Conservation (phyloP, 2,113 vertebrate genomes). For the Ceratotherium simum region DNA sequence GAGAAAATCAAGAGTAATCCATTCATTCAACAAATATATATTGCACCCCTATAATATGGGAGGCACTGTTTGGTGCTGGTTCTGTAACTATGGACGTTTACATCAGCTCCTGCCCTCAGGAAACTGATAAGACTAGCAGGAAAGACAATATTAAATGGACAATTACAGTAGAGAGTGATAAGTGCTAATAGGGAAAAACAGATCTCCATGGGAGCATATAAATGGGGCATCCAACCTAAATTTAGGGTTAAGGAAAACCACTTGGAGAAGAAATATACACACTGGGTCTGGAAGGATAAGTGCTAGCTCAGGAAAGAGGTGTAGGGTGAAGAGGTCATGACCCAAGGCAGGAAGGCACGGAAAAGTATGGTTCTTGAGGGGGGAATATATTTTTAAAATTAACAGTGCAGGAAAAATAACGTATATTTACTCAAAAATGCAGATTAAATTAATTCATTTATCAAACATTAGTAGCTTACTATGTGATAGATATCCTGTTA, state of each 20-base stretch:
- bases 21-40: neutral
- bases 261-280: neutral
- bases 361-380: neutral
- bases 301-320: neutral
- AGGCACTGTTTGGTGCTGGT: neutral
- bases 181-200: neutral
- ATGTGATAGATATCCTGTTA: neutral
- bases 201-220: neutral
- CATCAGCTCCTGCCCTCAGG: neutral
- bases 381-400: neutral
- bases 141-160: neutral
- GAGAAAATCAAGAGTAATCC: constrained; percentile 46
- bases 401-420: neutral
- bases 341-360: neutral
- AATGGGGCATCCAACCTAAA: neutral
- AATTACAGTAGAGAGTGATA: neutral
- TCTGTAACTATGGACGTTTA: neutral
- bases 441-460: constrained; percentile 11
- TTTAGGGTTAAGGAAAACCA: neutral
- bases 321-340: neutral
- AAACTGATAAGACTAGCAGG: neutral
- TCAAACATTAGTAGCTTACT: neutral
- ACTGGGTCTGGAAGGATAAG: neutral
- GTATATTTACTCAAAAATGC: neutral
- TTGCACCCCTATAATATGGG: neutral